A percentile compares a stretch with the other conserved stretches of the same genome.
These are phyloP conservation scores for Reticulitermes speratus DNA, from an alignment of 1,140 invertebrate species.

Conservation along the genomic window DNA sequence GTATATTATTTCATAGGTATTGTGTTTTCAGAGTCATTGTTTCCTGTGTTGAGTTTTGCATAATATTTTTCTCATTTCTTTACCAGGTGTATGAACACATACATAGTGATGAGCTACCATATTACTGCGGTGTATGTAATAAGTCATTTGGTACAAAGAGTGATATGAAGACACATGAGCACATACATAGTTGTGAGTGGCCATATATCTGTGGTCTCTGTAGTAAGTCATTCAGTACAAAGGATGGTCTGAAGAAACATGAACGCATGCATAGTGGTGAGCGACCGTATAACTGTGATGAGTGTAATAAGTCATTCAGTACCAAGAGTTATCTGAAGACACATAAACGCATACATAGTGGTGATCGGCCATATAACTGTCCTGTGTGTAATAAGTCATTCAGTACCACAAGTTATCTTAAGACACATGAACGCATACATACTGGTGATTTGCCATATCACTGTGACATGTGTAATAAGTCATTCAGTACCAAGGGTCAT, in stretches of 20 bases:
- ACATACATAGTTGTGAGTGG: slow-evolving; percentile 28
- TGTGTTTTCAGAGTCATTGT: no score
- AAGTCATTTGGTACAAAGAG: slow-evolving; percentile 71
- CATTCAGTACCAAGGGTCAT: no score
- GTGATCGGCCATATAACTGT: slow-evolving; percentile 80
- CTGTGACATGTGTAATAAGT: no score
- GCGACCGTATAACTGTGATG: background rate
- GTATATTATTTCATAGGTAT: no score
- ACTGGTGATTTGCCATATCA: no score
- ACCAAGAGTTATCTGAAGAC: background rate
- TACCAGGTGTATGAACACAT: slow-evolving; percentile 59
- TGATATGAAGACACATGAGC: slow-evolving; percentile 38
- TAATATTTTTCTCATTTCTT: no score
- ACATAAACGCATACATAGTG: slow-evolving; percentile 55
- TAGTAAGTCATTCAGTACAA: background rate
- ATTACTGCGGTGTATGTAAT: slow-evolving; percentile 66
- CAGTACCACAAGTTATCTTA: slow-evolving; percentile 74
- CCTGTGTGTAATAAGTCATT: slow-evolving; percentile 59
- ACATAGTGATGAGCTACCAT: slow-evolving; percentile 68
- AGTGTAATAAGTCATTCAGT: background rate
- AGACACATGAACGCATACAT: slow-evolving; percentile 56
- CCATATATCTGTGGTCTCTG: background rate
- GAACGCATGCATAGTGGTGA: background rate
- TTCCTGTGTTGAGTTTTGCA: no score
- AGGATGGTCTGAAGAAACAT: background rate